These are phyloP conservation scores for Microplitis deprimator DNA, from an alignment of 2,888 invertebrate species.

Conservation along the genomic window DNA sequence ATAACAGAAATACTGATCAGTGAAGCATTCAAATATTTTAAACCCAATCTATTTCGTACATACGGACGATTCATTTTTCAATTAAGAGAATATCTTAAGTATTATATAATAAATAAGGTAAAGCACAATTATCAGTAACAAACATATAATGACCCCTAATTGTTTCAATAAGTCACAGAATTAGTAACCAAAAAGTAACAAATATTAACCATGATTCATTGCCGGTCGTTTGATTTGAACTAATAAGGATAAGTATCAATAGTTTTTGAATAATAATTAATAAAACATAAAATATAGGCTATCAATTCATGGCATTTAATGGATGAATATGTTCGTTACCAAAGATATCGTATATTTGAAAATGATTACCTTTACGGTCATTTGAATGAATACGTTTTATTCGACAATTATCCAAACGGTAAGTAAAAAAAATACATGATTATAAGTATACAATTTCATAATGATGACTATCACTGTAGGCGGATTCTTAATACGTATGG, in stretches of 20 bases:
- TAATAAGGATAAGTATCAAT: background rate
- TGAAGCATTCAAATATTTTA: background rate
- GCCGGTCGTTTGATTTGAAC: too few relatives aligned
- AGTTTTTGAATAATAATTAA: background rate
- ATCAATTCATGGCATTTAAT: constrained; percentile 68
- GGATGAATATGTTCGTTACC: constrained; percentile 73
- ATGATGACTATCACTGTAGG: constrained; percentile 75
- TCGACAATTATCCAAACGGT: background rate
- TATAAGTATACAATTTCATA: constrained; percentile 73
- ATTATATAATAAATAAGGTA: background rate
- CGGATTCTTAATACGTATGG: constrained; percentile 50
- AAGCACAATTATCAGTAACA: background rate
- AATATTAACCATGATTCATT: too few relatives aligned
- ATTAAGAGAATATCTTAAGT: background rate
- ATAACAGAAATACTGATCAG: background rate
- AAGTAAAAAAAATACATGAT: background rate
- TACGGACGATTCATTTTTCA: background rate
- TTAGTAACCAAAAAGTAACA: too few relatives aligned
- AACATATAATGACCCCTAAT: background rate
- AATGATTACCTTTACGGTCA: constrained; percentile 55
- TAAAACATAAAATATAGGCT: constrained; percentile 35
- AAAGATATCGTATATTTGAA: constrained; percentile 69
- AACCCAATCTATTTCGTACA: background rate
- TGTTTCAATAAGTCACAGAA: too few relatives aligned
- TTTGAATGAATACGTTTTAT: background rate